Evolutionary conservation across 2,113 vertebrate genomes (phyloP).

Genomic region (Notechis scutatus): DNA sequence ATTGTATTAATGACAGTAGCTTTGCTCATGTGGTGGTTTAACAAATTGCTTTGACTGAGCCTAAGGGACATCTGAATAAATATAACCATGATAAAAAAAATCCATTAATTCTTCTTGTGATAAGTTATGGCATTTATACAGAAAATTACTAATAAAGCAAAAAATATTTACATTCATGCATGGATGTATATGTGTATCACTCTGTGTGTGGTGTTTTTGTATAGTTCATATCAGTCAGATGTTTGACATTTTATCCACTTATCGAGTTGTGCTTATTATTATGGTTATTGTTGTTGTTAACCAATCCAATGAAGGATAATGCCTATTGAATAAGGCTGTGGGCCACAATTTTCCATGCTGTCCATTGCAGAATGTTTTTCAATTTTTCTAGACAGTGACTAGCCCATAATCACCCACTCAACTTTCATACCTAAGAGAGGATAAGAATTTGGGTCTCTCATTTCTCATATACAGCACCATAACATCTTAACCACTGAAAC

Average conservation of each 20-base stretch:
- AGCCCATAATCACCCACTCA: neutral
- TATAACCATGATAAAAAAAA: neutral
- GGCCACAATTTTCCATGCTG: neutral
- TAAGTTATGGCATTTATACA: neutral
- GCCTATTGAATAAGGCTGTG: neutral
- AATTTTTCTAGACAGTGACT: neutral
- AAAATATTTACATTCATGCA: neutral
- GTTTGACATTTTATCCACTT: neutral
- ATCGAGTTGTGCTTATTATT: neutral
- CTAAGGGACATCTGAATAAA: neutral
- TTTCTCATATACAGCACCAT: neutral
- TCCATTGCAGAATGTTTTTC: neutral
- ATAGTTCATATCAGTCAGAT: neutral
- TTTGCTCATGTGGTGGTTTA: neutral
- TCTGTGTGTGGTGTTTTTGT: neutral
- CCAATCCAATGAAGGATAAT: neutral
- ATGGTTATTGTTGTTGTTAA: neutral
- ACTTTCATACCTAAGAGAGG: neutral
- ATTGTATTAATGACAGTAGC: neutral
- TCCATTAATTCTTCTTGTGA: slow-evolving; percentile 1
- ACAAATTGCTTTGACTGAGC: neutral
- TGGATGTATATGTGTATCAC: neutral
- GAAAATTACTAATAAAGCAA: neutral
- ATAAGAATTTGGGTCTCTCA: neutral
- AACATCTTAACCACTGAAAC: neutral